Evolutionary conservation across 1,140 invertebrate species (phyloP).

Genomic region (Eurytemora carolleeae): DNA sequence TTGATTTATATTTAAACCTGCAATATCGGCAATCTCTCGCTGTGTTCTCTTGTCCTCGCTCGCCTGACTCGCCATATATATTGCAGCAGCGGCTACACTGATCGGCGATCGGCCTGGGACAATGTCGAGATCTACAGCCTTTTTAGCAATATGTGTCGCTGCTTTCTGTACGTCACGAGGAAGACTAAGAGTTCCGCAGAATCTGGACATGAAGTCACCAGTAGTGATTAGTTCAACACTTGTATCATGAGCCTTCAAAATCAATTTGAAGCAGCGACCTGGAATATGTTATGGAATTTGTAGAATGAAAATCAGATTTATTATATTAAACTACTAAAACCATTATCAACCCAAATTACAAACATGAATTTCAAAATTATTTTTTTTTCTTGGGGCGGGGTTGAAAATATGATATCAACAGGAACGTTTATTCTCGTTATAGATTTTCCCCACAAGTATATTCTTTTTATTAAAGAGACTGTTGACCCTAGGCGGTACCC

Average conservation of each 20-base stretch:
- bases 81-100: slow-evolving; percentile 94
- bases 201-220: slow-evolving; percentile 91
- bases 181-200: slow-evolving; percentile 61
- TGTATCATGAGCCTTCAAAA: slow-evolving; percentile 69
- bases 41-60: slow-evolving; percentile 84
- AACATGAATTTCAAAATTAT: too few species aligned
- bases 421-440: too few species aligned
- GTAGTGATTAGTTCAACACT: slow-evolving; percentile 95
- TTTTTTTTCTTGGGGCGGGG: too few species aligned
- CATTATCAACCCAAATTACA: too few species aligned
- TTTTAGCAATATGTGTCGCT: slow-evolving; percentile 86
- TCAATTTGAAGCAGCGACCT: slow-evolving; percentile 81
- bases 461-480: too few species aligned
- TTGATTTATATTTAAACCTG: too few species aligned
- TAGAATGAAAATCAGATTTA: too few species aligned
- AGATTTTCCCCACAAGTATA: too few species aligned
- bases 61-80: slow-evolving; percentile 76
- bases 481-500: too few species aligned
- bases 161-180: slow-evolving; percentile 81
- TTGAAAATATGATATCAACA: too few species aligned
- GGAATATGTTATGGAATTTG: too few species aligned
- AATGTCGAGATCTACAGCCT: slow-evolving; percentile 89
- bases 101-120: slow-evolving; percentile 97
- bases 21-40: slow-evolving; percentile 96
- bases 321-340: too few species aligned